These are phyloP conservation scores for Candoia aspera DNA, from an alignment of 2,113 vertebrate genomes.

Conservation along the genomic window DNA sequence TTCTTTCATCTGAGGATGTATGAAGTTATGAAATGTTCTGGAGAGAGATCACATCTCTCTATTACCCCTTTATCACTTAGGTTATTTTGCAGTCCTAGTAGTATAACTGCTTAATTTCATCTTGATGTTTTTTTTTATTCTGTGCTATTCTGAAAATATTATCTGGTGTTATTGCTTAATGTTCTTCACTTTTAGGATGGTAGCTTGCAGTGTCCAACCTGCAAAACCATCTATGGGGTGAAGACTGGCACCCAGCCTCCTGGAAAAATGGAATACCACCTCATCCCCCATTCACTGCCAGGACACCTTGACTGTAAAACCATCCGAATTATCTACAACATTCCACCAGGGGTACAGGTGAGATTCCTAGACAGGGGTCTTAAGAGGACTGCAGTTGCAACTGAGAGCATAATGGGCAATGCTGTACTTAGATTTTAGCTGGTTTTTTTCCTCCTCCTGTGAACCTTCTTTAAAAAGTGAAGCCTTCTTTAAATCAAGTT, in stretches of 20 bases:
- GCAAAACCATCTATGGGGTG: conserved; percentile 96
- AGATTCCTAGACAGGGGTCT: neutral
- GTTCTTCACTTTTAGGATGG: conserved; percentile 80
- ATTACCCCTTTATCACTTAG: neutral
- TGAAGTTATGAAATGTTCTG: neutral
- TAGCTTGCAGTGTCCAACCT: conserved; percentile 94
- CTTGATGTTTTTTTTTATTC: neutral
- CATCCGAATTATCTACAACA: conserved; percentile 96
- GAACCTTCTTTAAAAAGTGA: neutral
- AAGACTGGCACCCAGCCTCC: conserved; percentile 95
- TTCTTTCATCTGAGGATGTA: neutral
- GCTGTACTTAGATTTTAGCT: neutral
- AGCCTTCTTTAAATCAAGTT: neutral
- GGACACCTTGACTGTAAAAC: conserved; percentile 92
- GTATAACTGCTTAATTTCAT: neutral
- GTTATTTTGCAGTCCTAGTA: neutral
- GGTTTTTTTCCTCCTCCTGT: neutral
- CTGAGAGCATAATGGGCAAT: neutral
- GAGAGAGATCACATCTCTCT: neutral
- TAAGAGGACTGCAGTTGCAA: neutral
- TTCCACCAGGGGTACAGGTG: conserved; percentile 93
- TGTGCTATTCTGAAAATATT: neutral
- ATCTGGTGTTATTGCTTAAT: neutral
- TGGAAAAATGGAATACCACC: conserved; percentile 96
- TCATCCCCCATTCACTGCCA: conserved; percentile 92